phyloP scores from a whole-genome alignment of 2,113 vertebrate genomes.

The Lates calcarifer region DNA sequence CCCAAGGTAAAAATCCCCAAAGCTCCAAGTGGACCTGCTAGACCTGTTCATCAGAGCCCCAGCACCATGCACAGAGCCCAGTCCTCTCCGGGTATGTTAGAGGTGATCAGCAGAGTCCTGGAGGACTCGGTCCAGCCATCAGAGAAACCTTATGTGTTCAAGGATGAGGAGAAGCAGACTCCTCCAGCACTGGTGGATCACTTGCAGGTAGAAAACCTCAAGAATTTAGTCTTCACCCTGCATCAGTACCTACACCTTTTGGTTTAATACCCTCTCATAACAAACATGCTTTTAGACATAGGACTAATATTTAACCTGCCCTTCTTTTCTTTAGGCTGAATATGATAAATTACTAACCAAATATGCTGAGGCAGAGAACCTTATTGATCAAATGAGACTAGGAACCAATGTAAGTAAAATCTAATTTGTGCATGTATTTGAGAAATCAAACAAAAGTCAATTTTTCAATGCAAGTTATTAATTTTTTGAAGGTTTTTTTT shows the following conservation, averaged over 20 bases:
- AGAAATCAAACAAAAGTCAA: background rate
- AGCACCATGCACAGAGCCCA: slow-evolving; percentile 69
- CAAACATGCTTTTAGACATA: background rate
- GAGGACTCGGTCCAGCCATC: slow-evolving; percentile 80
- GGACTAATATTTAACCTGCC: slow-evolving; percentile 13
- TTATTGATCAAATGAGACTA: slow-evolving; percentile 77
- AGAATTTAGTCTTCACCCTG: background rate
- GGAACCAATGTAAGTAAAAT: slow-evolving; percentile 72
- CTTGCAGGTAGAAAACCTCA: slow-evolving; percentile 83
- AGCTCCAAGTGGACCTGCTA: slow-evolving; percentile 52
- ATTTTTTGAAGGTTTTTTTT: slow-evolving; percentile 25
- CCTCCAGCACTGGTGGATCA: slow-evolving; percentile 69
- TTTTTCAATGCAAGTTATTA: background rate
- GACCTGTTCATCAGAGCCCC: slow-evolving; percentile 58
- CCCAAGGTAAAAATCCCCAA: slow-evolving; percentile 86
- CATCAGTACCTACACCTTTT: background rate
- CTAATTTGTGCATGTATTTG: background rate
- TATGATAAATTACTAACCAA: slow-evolving; percentile 83
- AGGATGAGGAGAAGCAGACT: slow-evolving; percentile 62
- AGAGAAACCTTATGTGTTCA: slow-evolving; percentile 65
- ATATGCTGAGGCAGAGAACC: slow-evolving; percentile 78
- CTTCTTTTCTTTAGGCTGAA: slow-evolving; percentile 74
- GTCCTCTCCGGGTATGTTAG: slow-evolving; percentile 79
- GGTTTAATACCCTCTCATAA: background rate
- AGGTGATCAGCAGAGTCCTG: slow-evolving; percentile 80